Conservation (phyloP, 2,113 vertebrate species). For the Polyodon spathula region DNA sequence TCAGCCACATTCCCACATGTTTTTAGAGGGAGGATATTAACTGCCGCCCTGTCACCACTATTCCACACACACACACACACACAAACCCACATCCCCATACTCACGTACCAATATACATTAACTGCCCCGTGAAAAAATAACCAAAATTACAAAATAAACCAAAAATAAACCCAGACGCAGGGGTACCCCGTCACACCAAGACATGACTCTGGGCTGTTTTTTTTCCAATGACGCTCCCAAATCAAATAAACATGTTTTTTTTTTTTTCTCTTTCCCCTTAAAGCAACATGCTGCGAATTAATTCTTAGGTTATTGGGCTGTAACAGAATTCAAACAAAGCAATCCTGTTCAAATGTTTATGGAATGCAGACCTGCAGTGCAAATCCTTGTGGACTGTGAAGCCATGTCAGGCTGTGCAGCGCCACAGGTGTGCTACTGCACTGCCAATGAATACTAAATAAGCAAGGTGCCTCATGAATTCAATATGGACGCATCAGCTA, state of each 20-base stretch:
- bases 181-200: too few relatives aligned
- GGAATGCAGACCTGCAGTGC: neutral
- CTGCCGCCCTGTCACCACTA: too few relatives aligned
- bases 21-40: too few relatives aligned
- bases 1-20: too few relatives aligned
- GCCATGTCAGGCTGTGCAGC: neutral
- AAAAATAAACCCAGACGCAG: too few relatives aligned
- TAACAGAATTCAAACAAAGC: constrained; percentile 9
- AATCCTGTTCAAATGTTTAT: constrained; percentile 1
- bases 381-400: neutral
- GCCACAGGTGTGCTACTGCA: constrained; percentile 8
- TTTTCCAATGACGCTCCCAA: neutral
- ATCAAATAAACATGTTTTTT: neutral
- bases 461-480: constrained; percentile 3
- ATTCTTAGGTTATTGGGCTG: constrained; percentile 5
- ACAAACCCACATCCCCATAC: too few relatives aligned
- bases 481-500: constrained; percentile 1
- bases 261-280: neutral
- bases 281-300: neutral
- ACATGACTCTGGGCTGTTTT: neutral
- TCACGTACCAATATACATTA: too few relatives aligned
- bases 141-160: too few relatives aligned
- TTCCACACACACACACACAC: too few relatives aligned
- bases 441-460: constrained; percentile 15
- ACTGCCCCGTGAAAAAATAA: too few relatives aligned